phyloP scores from a whole-genome alignment of 2,888 invertebrate genomes.

The Anodontia alba region DNA sequence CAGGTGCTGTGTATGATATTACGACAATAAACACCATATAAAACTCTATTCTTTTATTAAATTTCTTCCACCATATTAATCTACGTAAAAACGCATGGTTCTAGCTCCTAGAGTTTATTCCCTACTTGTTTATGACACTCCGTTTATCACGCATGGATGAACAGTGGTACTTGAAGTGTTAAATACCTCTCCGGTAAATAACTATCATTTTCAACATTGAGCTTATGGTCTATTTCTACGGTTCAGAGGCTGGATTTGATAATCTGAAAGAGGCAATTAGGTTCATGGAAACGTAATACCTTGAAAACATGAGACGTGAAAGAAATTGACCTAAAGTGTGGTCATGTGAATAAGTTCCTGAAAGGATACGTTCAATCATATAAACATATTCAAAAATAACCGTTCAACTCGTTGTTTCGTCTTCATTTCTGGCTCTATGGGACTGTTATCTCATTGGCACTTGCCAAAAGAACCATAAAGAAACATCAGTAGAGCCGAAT shows the following conservation, averaged over 20 bases:
- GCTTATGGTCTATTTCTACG: background rate
- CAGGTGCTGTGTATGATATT: conserved; percentile 7
- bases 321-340: no score
- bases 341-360: no score
- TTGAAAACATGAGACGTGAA: background rate
- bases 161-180: conserved; percentile 1
- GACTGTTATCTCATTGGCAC: no score
- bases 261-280: background rate
- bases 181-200: background rate
- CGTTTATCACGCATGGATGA: background rate
- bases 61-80: background rate
- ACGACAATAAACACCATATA: conserved; percentile 15
- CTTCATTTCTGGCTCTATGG: no score
- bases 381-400: no score
- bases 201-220: conserved; percentile 2
- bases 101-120: background rate
- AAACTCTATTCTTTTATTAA: conserved; percentile 2
- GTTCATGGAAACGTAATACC: background rate
- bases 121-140: background rate
- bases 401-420: no score
- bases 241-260: background rate
- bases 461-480: no score
- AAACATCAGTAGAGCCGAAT: no score
- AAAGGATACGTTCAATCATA: no score
- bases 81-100: background rate